A percentile compares a stretch with the other conserved stretches of the same genome.
These are phyloP conservation scores for Coregonus suidteri DNA, from an alignment of 2,797 vertebrate species.

Conservation along the genomic window DNA sequence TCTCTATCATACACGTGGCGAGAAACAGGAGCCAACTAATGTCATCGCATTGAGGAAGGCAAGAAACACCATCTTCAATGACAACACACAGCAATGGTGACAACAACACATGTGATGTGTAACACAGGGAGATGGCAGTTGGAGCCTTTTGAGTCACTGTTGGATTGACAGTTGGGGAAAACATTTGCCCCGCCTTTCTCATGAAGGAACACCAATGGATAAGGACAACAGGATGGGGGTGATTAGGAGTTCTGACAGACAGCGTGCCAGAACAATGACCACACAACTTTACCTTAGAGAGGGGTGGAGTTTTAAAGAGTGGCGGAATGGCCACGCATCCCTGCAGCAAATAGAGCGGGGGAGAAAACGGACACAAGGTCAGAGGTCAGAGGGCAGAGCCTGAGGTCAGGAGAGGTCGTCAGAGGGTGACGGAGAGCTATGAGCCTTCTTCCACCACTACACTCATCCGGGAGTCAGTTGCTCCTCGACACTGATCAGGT, in stretches of 20 bases:
- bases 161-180: slow-evolving; percentile 8
- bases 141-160: background rate
- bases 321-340: slow-evolving; percentile 86
- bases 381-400: slow-evolving; percentile 56
- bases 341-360: slow-evolving; percentile 76
- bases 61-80: background rate
- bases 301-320: slow-evolving; percentile 86
- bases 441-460: background rate
- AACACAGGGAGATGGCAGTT: slow-evolving; percentile 25
- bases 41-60: slow-evolving; percentile 3
- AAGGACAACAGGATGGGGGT: slow-evolving; percentile 31
- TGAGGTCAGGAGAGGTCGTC: background rate
- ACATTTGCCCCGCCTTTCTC: slow-evolving; percentile 19
- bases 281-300: slow-evolving; percentile 86
- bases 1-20: background rate
- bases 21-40: slow-evolving; percentile 3
- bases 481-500: background rate
- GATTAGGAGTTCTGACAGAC: slow-evolving; percentile 50
- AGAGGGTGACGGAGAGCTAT: background rate
- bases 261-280: slow-evolving; percentile 45
- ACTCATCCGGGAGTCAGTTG: background rate
- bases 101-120: background rate
- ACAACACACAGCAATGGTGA: slow-evolving; percentile 7
- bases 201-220: slow-evolving; percentile 22
- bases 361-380: slow-evolving; percentile 51